Percentiles rank a stretch among this genome's conserved stretches.
These are phyloP conservation scores for Megalops cyprinoides DNA, from an alignment of 2,797 vertebrate genomes.

Conservation along the genomic window DNA sequence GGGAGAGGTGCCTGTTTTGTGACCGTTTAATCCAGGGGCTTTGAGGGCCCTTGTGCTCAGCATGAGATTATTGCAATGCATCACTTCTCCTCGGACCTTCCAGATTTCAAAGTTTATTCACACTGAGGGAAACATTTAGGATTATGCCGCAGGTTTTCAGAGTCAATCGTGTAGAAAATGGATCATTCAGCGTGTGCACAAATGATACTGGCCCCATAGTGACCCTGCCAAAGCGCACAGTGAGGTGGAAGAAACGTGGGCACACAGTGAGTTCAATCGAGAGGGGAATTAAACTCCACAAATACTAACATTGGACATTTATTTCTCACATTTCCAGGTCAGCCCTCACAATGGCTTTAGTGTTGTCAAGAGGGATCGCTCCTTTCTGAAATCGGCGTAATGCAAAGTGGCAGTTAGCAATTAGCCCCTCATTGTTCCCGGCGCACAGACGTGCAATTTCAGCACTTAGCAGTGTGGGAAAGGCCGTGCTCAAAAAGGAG, in stretches of 20 bases:
- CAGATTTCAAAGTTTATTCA: constrained; percentile 71
- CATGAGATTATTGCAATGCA: constrained; percentile 74
- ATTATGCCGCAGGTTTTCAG: constrained; percentile 77
- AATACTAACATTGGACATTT: constrained; percentile 64
- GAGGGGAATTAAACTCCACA: constrained; percentile 74
- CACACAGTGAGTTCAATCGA: constrained; percentile 65
- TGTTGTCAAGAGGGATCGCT: constrained; percentile 60
- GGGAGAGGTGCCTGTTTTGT: constrained; percentile 61
- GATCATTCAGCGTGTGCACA: constrained; percentile 75
- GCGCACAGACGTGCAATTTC: constrained; percentile 56
- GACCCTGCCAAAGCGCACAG: constrained; percentile 68
- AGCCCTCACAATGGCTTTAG: constrained; percentile 64
- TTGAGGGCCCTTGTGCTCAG: constrained; percentile 74
- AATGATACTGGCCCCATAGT: constrained; percentile 68
- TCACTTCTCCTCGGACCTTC: constrained; percentile 60
- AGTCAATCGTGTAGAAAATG: constrained; percentile 83
- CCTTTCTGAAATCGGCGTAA: constrained; percentile 53
- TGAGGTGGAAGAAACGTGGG: constrained; percentile 74
- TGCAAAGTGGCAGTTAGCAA: constrained; percentile 58
- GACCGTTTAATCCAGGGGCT: constrained; percentile 71
- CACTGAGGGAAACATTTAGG: constrained; percentile 81
- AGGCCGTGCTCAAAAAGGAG: constrained; percentile 13
- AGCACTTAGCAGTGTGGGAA: constrained; percentile 44
- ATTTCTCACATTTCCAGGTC: constrained; percentile 76
- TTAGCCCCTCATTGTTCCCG: constrained; percentile 63